phyloP scores from a whole-genome alignment of 2,113 vertebrate genomes.

The Istiophorus platypterus region DNA sequence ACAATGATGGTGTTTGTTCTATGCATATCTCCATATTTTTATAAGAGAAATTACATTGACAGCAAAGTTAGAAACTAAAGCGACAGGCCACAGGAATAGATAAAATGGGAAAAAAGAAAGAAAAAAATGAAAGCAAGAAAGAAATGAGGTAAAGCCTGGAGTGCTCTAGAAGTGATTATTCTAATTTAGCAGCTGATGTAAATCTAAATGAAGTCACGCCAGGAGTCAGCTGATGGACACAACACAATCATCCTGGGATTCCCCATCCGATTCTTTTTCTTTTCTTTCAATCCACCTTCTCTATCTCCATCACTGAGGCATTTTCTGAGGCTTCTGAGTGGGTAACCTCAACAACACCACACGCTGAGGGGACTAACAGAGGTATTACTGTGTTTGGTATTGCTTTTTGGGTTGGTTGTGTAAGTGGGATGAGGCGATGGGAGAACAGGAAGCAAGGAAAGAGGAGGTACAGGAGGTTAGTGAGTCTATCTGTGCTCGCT shows the following conservation, averaged over 20 bases:
- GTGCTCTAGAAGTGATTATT: conserved; percentile 97
- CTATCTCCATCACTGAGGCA: conserved; percentile 46
- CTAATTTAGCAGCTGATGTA: conserved; percentile 98
- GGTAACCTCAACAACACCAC: conserved; percentile 83
- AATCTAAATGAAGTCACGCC: conserved; percentile 98
- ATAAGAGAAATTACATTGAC: background rate
- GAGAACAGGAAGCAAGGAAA: conserved; percentile 48
- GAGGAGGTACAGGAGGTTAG: conserved; percentile 62
- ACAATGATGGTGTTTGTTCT: background rate
- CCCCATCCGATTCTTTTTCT: conserved; percentile 43
- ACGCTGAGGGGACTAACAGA: conserved; percentile 78
- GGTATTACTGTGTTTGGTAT: conserved; percentile 76
- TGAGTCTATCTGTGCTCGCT: conserved; percentile 60
- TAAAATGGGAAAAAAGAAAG: conserved; percentile 44
- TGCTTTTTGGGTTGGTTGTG: conserved; percentile 68
- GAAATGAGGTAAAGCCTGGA: conserved; percentile 85
- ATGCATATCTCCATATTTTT: background rate
- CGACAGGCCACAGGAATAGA: conserved; percentile 20
- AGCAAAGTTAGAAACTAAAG: background rate
- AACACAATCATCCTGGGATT: conserved; percentile 87
- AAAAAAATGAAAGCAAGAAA: conserved; percentile 62
- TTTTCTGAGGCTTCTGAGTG: conserved; percentile 75
- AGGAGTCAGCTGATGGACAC: conserved; percentile 89
- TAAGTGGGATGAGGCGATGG: conserved; percentile 43
- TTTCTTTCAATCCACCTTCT: conserved; percentile 50